phyloP scores from a whole-genome alignment of 2,888 invertebrate species.

The Heliconius erato region DNA sequence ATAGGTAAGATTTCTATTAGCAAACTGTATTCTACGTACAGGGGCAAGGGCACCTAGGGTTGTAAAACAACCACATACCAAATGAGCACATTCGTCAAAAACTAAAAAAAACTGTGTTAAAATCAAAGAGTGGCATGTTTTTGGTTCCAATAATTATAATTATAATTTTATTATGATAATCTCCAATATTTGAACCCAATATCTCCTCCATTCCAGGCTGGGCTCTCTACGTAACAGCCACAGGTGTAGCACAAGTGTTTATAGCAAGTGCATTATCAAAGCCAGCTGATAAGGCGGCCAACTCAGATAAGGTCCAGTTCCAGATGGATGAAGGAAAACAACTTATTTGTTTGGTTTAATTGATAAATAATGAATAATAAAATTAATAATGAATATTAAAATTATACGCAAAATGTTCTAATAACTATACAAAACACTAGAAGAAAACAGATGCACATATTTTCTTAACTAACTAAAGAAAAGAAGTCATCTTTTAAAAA shows the following conservation, averaged over 20 bases:
- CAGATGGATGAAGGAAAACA: constrained; percentile 94
- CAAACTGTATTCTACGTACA: too few species aligned
- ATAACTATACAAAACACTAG: too few species aligned
- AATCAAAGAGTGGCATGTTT: not conserved
- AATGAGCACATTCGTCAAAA: too few species aligned
- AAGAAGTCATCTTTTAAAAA: too few species aligned
- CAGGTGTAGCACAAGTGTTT: constrained; percentile 90
- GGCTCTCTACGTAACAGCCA: constrained; percentile 90
- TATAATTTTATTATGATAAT: not conserved
- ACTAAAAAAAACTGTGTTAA: not conserved
- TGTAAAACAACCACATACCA: too few species aligned
- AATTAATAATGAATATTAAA: too few species aligned
- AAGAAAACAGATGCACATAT: too few species aligned
- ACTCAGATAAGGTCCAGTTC: constrained; percentile 92
- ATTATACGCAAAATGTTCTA: too few species aligned
- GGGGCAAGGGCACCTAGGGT: too few species aligned
- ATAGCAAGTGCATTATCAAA: constrained; percentile 91
- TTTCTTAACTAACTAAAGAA: too few species aligned
- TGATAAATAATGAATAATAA: too few species aligned
- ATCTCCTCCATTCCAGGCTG: constrained; percentile 85
- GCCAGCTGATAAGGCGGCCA: constrained; percentile 92
- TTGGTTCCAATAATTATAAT: not conserved
- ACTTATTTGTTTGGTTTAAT: constrained; percentile 90
- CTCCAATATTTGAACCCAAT: not conserved
- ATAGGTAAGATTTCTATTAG: constrained; percentile 84